Evolutionary conservation across 2,888 invertebrate genomes (phyloP).

Genomic region (Hedya salicella): DNA sequence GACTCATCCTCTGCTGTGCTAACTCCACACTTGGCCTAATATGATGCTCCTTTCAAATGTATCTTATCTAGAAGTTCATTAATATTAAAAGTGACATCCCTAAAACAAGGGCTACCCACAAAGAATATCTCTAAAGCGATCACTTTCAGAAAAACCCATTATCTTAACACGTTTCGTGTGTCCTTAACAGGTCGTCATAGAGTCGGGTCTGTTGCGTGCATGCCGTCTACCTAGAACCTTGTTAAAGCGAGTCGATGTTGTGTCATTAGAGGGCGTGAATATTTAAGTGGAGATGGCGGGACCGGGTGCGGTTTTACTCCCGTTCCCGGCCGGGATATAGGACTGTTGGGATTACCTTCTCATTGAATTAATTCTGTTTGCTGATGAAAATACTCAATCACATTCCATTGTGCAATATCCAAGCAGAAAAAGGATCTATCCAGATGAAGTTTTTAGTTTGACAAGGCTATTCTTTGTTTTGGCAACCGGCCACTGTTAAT

Average conservation of each 20-base stretch:
- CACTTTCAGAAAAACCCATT: conserved; percentile 41
- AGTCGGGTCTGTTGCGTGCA: conserved; percentile 51
- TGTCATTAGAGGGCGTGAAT: conserved; percentile 82
- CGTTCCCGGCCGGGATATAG: conserved; percentile 67
- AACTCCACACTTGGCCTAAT: too few relatives aligned
- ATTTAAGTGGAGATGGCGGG: conserved; percentile 76
- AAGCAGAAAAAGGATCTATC: conserved; percentile 12
- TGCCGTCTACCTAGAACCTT: conserved; percentile 63
- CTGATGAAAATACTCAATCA: conserved; percentile 65
- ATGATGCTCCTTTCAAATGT: too few relatives aligned
- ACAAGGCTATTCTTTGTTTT: conserved; percentile 23
- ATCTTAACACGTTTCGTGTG: conserved; percentile 19
- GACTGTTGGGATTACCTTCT: conserved; percentile 73
- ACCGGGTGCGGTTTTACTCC: conserved; percentile 63
- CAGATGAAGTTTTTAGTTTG: conserved; percentile 19
- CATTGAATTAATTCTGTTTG: conserved; percentile 75
- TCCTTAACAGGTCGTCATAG: conserved; percentile 43
- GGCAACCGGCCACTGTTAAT: conserved; percentile 24
- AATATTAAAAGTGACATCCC: conserved; percentile 31
- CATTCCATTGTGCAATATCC: conserved; percentile 51
- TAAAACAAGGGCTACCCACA: conserved; percentile 32
- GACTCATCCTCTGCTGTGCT: too few relatives aligned
- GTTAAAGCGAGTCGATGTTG: conserved; percentile 69
- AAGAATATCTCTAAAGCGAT: conserved; percentile 44
- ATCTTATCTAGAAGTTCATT: conserved; percentile 4